A percentile compares a stretch with the other conserved stretches of the same genome.
Evolutionary conservation across 2,888 invertebrate genomes (phyloP).

Genomic region (Chironomus tentans): DNA sequence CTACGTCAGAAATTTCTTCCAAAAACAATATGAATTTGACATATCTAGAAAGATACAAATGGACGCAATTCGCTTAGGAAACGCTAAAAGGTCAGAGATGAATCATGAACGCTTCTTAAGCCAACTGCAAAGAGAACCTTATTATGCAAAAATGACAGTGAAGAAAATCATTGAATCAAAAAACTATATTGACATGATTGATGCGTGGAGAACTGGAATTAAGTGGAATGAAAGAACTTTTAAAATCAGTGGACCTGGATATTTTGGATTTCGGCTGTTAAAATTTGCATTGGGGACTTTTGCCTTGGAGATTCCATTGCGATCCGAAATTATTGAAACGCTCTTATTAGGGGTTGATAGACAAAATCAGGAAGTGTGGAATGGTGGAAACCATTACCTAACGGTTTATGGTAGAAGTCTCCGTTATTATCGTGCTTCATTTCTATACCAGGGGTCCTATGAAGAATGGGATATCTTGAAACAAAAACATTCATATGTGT

Average conservation of each 20-base stretch:
- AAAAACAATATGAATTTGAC: neutral
- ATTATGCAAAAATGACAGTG: neutral
- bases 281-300: neutral
- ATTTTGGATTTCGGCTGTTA: neutral
- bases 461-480: too few relatives aligned
- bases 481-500: too few relatives aligned
- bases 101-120: neutral
- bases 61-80: neutral
- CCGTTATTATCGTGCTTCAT: too few relatives aligned
- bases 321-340: neutral
- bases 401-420: too few relatives aligned
- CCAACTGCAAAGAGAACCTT: neutral
- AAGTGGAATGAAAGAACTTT: neutral
- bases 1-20: neutral
- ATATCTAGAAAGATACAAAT: neutral
- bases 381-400: neutral
- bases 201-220: neutral
- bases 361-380: neutral
- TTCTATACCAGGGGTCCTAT: too few relatives aligned
- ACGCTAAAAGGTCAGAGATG: neutral
- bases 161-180: neutral
- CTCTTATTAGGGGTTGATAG: neutral
- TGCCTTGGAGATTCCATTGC: neutral
- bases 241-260: neutral
- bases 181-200: neutral